These are phyloP conservation scores for Spizaetus ornatus DNA, from an alignment of 2,113 vertebrate species.

Conservation along the genomic window DNA sequence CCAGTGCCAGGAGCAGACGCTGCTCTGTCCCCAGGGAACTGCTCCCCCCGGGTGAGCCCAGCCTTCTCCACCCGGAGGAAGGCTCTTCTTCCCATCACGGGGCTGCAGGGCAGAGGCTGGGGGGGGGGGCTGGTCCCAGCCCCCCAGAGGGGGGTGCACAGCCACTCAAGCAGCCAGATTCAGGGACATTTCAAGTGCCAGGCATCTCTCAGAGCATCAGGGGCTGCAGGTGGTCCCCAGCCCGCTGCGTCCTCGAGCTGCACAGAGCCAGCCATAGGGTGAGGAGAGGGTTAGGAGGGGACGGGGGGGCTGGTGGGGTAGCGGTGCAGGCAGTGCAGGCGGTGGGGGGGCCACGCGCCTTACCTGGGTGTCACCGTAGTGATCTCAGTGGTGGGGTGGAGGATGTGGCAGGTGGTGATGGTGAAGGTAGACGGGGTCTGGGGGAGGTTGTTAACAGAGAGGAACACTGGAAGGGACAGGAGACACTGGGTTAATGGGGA, in stretches of 20 bases:
- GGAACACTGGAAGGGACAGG: slow-evolving; percentile 77
- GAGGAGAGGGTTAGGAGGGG: background rate
- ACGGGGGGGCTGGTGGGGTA: background rate
- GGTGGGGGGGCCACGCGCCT: slow-evolving; percentile 21
- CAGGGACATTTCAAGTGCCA: slow-evolving; percentile 22
- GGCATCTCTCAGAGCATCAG: slow-evolving; percentile 20
- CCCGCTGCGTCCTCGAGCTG: background rate
- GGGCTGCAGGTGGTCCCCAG: slow-evolving; percentile 32
- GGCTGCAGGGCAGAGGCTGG: background rate
- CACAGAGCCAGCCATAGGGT: background rate
- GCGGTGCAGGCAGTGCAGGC: background rate
- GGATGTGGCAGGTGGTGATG: slow-evolving; percentile 81
- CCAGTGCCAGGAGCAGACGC: accelerated
- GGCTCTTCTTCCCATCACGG: background rate
- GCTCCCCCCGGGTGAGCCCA: background rate
- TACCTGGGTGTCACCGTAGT: slow-evolving; percentile 78
- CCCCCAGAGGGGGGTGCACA: accelerated
- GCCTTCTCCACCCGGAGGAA: accelerated
- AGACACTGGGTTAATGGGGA: slow-evolving; percentile 29
- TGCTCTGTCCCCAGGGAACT: background rate
- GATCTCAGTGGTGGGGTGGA: slow-evolving; percentile 74
- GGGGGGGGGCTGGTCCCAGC: background rate
- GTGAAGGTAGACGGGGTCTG: slow-evolving; percentile 81
- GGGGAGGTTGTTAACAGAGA: slow-evolving; percentile 78
- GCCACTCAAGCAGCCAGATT: background rate